Percentiles rank a stretch among this genome's conserved stretches.
These are phyloP conservation scores for Alces alces DNA, from an alignment of 2,113 vertebrate species.

Conservation along the genomic window DNA sequence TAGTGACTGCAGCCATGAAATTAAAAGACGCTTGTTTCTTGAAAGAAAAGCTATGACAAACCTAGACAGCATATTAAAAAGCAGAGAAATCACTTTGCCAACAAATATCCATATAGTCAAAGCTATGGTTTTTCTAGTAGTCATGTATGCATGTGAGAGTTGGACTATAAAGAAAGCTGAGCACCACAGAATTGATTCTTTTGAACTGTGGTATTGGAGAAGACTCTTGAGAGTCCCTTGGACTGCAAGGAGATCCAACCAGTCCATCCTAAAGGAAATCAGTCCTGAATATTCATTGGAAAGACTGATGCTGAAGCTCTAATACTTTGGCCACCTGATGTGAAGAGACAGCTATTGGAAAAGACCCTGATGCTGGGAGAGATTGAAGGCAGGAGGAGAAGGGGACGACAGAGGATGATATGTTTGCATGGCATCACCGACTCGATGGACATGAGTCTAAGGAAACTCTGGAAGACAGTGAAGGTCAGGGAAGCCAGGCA, in stretches of 20 bases:
- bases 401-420: neutral
- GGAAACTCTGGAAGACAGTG: neutral
- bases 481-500: accelerated
- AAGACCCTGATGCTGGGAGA: neutral
- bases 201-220: neutral
- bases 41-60: neutral
- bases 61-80: neutral
- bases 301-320: neutral
- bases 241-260: neutral
- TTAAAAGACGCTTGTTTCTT: neutral
- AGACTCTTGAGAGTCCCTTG: neutral
- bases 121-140: neutral
- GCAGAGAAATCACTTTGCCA: neutral
- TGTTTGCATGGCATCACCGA: neutral
- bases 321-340: neutral
- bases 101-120: neutral
- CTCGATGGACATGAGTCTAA: neutral
- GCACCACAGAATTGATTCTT: accelerated
- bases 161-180: neutral
- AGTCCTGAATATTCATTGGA: neutral
- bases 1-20: neutral
- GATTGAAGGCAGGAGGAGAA: neutral
- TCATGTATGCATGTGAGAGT: neutral
- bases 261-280: neutral
- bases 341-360: neutral